Percentiles rank a stretch among this genome's conserved stretches.
These are phyloP conservation scores for Chromoteleia sp. DNA, from an alignment of 2,888 invertebrate species.

Conservation along the genomic window DNA sequence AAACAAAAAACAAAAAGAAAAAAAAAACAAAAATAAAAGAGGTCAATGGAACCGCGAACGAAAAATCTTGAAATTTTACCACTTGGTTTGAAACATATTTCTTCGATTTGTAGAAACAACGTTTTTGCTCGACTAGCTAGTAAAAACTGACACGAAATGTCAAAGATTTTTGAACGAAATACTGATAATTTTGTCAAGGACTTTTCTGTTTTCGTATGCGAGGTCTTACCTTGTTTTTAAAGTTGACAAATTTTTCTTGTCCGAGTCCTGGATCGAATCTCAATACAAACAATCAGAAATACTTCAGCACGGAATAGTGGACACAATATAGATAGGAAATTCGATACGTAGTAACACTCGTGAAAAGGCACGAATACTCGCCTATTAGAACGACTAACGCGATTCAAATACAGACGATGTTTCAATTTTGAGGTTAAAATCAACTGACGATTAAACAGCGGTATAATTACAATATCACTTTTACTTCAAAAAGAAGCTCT, in stretches of 20 bases:
- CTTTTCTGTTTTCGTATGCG: slow-evolving; percentile 21
- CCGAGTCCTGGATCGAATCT: neutral
- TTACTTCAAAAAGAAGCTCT: too few relatives aligned
- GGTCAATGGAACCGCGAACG: neutral
- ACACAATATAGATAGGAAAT: neutral
- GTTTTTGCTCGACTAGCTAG: neutral
- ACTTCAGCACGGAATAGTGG: neutral
- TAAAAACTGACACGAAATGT: slow-evolving; percentile 20
- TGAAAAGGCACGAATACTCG: too few relatives aligned
- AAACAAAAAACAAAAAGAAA: too few relatives aligned
- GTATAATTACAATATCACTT: too few relatives aligned
- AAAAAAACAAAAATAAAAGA: too few relatives aligned
- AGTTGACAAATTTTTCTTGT: neutral
- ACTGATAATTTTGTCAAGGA: slow-evolving; percentile 27
- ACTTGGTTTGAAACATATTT: slow-evolving; percentile 56
- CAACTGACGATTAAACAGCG: too few relatives aligned
- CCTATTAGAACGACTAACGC: too few relatives aligned
- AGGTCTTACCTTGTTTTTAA: slow-evolving; percentile 16
- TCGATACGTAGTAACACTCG: too few relatives aligned
- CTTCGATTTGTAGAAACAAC: neutral
- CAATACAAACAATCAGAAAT: neutral
- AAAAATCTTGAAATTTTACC: slow-evolving; percentile 30
- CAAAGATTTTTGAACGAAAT: neutral
- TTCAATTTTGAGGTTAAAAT: too few relatives aligned
- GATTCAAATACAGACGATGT: too few relatives aligned